phyloP scores from a whole-genome alignment of 2,113 vertebrate genomes.

The Perognathus longimembris region DNA sequence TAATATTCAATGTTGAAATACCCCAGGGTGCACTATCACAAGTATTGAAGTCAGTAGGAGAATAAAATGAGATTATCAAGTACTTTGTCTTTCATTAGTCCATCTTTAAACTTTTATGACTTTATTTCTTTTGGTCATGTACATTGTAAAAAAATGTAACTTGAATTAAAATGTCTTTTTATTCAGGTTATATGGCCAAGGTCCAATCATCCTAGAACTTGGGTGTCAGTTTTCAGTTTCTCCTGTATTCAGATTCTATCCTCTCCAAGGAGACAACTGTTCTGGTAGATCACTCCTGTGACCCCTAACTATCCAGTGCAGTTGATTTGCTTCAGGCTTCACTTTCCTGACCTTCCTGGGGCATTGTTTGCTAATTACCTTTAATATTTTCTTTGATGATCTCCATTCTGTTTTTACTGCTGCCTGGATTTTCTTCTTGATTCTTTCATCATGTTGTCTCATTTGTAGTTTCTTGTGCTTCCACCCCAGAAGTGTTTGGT shows the following conservation, averaged over 20 bases:
- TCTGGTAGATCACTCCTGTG: neutral
- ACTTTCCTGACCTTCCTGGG: neutral
- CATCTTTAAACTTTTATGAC: slow-evolving; percentile 29
- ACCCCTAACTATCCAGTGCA: neutral
- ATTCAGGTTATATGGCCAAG: neutral
- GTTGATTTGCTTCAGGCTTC: neutral
- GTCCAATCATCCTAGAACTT: neutral
- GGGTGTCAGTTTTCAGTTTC: neutral
- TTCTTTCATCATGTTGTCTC: neutral
- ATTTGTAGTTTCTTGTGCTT: neutral
- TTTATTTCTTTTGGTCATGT: neutral
- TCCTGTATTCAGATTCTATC: accelerated
- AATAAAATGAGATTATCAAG: neutral
- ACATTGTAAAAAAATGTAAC: neutral
- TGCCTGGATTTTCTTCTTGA: neutral
- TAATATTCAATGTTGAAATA: slow-evolving; percentile 50
- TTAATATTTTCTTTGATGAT: neutral
- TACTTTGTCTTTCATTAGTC: neutral
- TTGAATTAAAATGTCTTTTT: neutral
- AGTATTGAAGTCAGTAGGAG: neutral
- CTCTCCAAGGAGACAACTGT: neutral
- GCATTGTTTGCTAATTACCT: neutral
- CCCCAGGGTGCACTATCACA: neutral
- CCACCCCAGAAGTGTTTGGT: neutral
- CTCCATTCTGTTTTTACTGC: neutral